Evolutionary conservation across 2,888 invertebrate species (phyloP).

Genomic region (Dicranocentrus wangi): DNA sequence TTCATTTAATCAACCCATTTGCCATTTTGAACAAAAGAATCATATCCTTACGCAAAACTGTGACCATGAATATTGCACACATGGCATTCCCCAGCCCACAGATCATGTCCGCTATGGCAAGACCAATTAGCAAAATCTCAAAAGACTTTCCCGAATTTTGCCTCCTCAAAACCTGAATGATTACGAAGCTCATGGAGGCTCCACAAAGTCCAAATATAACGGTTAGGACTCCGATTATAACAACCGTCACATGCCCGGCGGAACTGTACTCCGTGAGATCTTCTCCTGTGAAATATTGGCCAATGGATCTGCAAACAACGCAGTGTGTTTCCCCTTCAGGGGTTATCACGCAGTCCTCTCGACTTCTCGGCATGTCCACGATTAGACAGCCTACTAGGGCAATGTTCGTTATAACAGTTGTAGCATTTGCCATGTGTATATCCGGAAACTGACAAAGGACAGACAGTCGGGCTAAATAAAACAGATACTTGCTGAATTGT

Average conservation of each 20-base stretch:
- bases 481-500: too few species aligned
- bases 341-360: too few species aligned
- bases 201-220: constrained; percentile 7
- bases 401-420: too few species aligned
- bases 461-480: too few species aligned
- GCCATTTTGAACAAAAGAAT: too few species aligned
- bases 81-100: constrained; percentile 7
- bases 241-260: not conserved
- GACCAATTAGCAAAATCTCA: constrained; percentile 1
- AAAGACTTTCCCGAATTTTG: not conserved
- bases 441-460: too few species aligned
- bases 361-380: too few species aligned
- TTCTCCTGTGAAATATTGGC: constrained; percentile 18
- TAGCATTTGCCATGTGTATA: too few species aligned
- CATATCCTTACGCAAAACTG: too few species aligned
- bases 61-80: not conserved
- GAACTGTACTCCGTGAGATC: not conserved
- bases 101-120: constrained; percentile 24
- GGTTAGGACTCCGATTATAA: constrained; percentile 2
- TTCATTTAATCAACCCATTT: too few species aligned
- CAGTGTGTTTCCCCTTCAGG: too few species aligned
- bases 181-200: constrained; percentile 7
- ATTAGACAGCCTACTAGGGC: too few species aligned
- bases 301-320: not conserved
- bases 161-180: not conserved